A percentile compares a stretch with the other conserved stretches of the same genome.
phyloP scores from a whole-genome alignment of 1,140 invertebrate genomes.

The Paralvinella palmiformis region DNA sequence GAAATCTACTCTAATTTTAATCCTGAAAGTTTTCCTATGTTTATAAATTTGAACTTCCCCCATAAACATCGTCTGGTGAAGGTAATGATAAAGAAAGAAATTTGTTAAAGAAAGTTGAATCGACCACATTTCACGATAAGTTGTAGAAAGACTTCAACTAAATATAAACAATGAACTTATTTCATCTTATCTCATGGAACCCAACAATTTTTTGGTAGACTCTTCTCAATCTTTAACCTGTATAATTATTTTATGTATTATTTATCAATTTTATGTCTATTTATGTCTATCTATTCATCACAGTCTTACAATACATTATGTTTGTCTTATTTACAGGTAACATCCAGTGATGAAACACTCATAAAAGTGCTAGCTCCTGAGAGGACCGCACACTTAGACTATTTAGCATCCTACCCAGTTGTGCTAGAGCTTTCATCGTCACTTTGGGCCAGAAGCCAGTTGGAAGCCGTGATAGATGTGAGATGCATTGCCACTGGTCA shows the following conservation, averaged over 20 bases:
- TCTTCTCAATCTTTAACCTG: not conserved
- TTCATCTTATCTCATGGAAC: too few relatives aligned
- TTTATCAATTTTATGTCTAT: not conserved
- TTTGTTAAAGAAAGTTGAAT: too few relatives aligned
- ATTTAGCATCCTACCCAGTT: conserved; percentile 33
- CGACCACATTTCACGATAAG: too few relatives aligned
- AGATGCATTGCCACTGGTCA: conserved; percentile 34
- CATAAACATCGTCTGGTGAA: too few relatives aligned
- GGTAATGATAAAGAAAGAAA: too few relatives aligned
- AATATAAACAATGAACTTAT: too few relatives aligned
- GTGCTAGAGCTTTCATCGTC: conserved; percentile 30
- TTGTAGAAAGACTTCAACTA: too few relatives aligned
- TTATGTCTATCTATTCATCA: not conserved
- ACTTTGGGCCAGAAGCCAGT: conserved; percentile 33
- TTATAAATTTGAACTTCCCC: too few relatives aligned
- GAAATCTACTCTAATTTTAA: too few relatives aligned
- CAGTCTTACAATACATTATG: not conserved
- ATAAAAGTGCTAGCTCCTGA: conserved; percentile 33
- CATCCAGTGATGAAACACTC: conserved; percentile 35
- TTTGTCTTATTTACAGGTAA: conserved; percentile 24
- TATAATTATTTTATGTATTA: not conserved
- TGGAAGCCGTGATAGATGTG: conserved; percentile 35
- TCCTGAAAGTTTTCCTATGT: too few relatives aligned
- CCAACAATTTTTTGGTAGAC: too few relatives aligned
- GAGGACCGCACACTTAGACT: conserved; percentile 25